Conservation (phyloP, 1,140 invertebrate genomes). For the Condylostylus longicornis region DNA sequence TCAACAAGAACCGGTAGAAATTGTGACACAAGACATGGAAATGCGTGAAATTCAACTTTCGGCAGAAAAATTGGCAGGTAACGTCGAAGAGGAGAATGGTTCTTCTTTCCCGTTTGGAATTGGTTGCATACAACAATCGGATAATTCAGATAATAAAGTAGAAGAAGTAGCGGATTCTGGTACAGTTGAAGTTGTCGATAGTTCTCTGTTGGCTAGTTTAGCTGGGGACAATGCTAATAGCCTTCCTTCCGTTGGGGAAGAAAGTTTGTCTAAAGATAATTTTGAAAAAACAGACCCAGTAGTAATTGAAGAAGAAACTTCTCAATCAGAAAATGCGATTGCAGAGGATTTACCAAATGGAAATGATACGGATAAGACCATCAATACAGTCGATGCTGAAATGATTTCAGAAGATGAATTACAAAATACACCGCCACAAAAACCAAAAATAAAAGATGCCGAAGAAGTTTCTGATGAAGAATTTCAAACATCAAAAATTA, state of each 20-base stretch:
- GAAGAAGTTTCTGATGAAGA: conserved; percentile 61
- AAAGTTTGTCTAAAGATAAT: conserved; percentile 14
- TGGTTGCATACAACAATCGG: conserved; percentile 19
- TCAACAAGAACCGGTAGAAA: conserved; percentile 11
- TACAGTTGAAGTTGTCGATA: conserved; percentile 15
- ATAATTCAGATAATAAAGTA: conserved; percentile 23
- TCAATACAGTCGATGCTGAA: conserved; percentile 42
- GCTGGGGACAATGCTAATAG: conserved; percentile 32
- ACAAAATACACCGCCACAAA: conserved; percentile 26
- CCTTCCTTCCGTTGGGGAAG: conserved; percentile 32
- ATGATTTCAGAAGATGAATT: conserved; percentile 53
- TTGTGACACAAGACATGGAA: conserved; percentile 9
- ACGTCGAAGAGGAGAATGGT: conserved; percentile 24
- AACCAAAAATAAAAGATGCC: conserved; percentile 33
- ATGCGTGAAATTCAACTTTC: not conserved
- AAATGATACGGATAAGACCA: conserved; percentile 15
- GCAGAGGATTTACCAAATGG: conserved; percentile 15
- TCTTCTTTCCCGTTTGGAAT: conserved; percentile 27
- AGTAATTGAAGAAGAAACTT: conserved; percentile 16
- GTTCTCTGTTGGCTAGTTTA: conserved; percentile 23
- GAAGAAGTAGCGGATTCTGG: conserved; percentile 3
- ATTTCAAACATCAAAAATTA: conserved; percentile 52
- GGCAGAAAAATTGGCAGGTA: not conserved
- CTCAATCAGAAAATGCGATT: conserved; percentile 17
- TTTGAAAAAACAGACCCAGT: conserved; percentile 16